Evolutionary conservation across 2,113 vertebrate species (phyloP).

Genomic region (Erpornis zantholeuca): DNA sequence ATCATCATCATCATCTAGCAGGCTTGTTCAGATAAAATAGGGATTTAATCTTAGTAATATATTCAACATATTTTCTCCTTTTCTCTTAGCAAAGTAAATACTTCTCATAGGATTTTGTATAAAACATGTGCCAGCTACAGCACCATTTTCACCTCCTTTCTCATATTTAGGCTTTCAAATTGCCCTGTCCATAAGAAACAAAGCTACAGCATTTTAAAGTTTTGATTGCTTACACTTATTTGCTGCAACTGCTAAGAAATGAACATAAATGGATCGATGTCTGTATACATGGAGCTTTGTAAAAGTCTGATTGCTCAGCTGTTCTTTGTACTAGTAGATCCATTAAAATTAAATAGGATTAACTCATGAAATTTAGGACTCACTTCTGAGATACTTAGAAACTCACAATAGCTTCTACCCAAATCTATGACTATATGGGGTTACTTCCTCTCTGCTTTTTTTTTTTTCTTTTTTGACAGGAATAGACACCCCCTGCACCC

Average conservation of each 20-base stretch:
- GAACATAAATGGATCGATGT: neutral
- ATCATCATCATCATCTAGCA: neutral
- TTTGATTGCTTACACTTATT: neutral
- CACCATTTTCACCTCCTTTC: neutral
- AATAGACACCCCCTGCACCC: neutral
- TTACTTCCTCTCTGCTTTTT: neutral
- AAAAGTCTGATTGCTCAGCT: constrained; percentile 27
- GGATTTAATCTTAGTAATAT: neutral
- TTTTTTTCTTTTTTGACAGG: neutral
- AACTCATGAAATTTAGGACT: neutral
- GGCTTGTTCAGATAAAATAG: neutral
- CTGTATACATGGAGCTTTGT: neutral
- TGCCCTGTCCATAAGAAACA: neutral
- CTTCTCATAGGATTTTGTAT: neutral
- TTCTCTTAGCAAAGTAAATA: neutral
- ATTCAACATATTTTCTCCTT: neutral
- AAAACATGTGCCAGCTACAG: neutral
- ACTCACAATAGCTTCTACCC: neutral
- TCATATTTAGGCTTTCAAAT: neutral
- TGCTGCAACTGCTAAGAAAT: neutral
- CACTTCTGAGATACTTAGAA: neutral
- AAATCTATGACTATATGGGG: neutral
- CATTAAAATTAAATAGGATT: constrained; percentile 7
- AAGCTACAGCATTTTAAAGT: neutral
- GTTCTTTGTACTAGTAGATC: neutral